Evolutionary conservation across 2,888 invertebrate genomes (phyloP).

Genomic region (Athrips mouffetella): DNA sequence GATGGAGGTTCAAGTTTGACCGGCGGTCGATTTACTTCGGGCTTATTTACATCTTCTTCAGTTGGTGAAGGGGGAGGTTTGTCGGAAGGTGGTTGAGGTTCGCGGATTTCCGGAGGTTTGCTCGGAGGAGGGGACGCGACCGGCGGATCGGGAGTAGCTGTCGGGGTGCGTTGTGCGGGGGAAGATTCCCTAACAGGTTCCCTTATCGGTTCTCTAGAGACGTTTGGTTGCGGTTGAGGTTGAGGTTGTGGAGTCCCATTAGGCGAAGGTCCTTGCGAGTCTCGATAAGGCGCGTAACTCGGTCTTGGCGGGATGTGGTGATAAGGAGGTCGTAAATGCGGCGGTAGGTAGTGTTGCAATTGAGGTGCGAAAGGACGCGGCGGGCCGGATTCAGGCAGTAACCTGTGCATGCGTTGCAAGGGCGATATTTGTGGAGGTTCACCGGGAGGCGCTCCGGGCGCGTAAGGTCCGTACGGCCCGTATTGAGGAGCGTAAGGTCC

Average conservation of each 20-base stretch:
- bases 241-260: background rate
- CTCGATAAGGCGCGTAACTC: background rate
- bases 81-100: background rate
- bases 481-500: conserved; percentile 74
- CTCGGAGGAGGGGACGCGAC: background rate
- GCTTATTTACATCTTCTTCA: conserved; percentile 6
- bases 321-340: background rate
- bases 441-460: conserved; percentile 33
- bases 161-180: background rate
- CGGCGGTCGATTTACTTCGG: background rate
- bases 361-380: conserved; percentile 23
- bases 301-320: background rate
- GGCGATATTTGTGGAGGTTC: conserved; percentile 16
- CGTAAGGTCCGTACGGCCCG: conserved; percentile 67
- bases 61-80: background rate
- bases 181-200: too few relatives aligned
- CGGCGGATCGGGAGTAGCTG: background rate
- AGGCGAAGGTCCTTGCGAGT: background rate
- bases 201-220: too few relatives aligned
- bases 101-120: background rate
- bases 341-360: conserved; percentile 19
- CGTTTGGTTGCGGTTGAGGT: background rate
- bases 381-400: too few relatives aligned
- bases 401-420: conserved; percentile 26
- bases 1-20: conserved; percentile 2